phyloP scores from a whole-genome alignment of 2,888 invertebrate species.

The Torymus aiolomorphi region DNA sequence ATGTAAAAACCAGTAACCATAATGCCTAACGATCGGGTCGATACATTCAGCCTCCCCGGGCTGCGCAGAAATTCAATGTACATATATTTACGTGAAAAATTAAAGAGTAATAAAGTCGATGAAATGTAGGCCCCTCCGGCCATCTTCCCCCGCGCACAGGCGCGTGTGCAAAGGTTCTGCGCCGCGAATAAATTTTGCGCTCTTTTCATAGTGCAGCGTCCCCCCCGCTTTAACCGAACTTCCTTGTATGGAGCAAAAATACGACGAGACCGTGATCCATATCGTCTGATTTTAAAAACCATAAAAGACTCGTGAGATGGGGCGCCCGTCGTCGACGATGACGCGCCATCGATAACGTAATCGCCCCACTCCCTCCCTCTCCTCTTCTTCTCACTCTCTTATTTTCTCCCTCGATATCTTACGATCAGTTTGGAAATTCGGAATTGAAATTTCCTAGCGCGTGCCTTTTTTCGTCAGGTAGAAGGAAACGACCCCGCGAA shows the following conservation, averaged over 20 bases:
- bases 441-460: constrained; percentile 28
- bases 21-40: too few relatives aligned
- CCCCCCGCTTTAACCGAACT: constrained; percentile 12
- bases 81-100: neutral
- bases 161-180: constrained; percentile 7
- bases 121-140: neutral
- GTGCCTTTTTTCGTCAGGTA: neutral
- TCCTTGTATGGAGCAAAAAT: constrained; percentile 25
- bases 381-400: neutral
- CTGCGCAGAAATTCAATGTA: neutral
- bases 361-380: neutral
- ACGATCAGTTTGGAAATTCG: constrained; percentile 31
- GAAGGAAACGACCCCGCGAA: neutral
- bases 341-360: constrained; percentile 36
- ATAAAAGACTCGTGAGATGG: constrained; percentile 7
- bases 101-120: constrained; percentile 1
- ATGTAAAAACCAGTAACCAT: too few relatives aligned
- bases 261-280: constrained; percentile 25
- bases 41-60: too few relatives aligned
- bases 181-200: neutral
- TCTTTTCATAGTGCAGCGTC: constrained; percentile 13
- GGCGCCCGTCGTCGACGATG: constrained; percentile 6
- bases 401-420: constrained; percentile 19
- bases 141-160: too few relatives aligned
- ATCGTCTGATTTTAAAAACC: constrained; percentile 52